Base-by-base conservation (phyloP, 2,797 vertebrate genomes). In the Macropus fuliginosus region DNA sequence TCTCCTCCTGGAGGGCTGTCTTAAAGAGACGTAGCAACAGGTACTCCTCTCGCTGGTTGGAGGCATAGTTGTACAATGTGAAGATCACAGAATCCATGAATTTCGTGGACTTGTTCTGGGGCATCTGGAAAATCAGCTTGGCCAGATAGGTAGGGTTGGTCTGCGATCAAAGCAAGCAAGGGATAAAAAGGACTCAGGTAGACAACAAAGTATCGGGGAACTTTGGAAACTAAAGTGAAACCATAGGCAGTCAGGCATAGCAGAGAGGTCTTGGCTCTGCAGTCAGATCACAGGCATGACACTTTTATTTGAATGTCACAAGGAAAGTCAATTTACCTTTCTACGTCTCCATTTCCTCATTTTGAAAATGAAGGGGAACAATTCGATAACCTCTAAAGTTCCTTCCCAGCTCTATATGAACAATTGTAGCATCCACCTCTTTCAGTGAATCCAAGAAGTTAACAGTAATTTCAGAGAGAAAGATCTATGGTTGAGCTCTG, bases 71-170 rank as follows among this genome's bases (percentile, higher is more conserved):
- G 96, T 99, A 99, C 27, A 99, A 98, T 0, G 99, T 99, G 98
- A 99, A 99, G 98, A 99, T 99, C 1, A 99, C 99, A 24, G 99
- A 99, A 98, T 99, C 99, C 99, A 99, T 99, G 98, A 99, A 99
- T 98, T 99, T 99, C 34, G 99, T 99, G 96, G 99, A 99, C 98
- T 99, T 99, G 98, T 99, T 99, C 98, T 99, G 99, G 10, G 99
- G 99, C 99, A 99, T 99, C 99, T 99, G 99, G 98, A 99, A 99
- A 98, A 99, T 99, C 97, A 99, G 99, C 99, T 99, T 99, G 96
- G 99, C 99, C 95, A 99, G 98, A 96, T 99, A 99, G 3, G 99
- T 99, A 27, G 99, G 99, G 98, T 99, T 99, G 93, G 99, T 99
- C 74, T 87, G 24, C 1, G 31, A 87, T 87, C 50, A 87, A 50